These are phyloP conservation scores for Philypnodon macrostomus DNA, from an alignment of 2,797 vertebrate genomes.

Conservation along the genomic window DNA sequence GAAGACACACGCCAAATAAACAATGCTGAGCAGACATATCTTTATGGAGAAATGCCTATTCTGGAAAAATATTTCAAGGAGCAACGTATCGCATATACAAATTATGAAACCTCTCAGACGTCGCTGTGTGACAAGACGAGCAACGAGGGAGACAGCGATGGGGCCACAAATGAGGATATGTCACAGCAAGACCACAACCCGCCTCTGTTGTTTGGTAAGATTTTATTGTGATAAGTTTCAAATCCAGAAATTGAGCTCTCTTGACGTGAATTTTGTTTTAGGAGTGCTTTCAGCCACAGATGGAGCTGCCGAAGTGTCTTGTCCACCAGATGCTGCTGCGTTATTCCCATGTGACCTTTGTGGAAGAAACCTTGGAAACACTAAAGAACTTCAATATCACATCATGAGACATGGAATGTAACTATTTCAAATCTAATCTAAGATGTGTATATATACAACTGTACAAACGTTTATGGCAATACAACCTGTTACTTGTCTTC, in stretches of 20 bases:
- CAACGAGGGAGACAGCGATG: not conserved
- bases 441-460: not conserved
- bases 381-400: slow-evolving; percentile 53
- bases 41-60: slow-evolving; percentile 36
- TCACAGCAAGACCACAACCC: not conserved
- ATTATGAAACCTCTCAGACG: not conserved
- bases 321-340: slow-evolving; percentile 3
- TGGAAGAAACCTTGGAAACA: slow-evolving; percentile 53
- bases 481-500: not conserved
- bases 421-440: no score
- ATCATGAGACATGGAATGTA: slow-evolving; percentile 59
- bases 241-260: not conserved
- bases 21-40: slow-evolving; percentile 2
- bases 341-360: slow-evolving; percentile 55
- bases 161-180: not conserved
- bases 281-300: not conserved
- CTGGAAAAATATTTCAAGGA: slow-evolving; percentile 43
- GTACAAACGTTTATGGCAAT: not conserved
- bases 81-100: slow-evolving; percentile 11
- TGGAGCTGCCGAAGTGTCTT: not conserved
- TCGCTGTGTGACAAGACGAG: not conserved
- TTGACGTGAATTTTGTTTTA: slow-evolving; percentile 7
- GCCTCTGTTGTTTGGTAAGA: slow-evolving; percentile 38
- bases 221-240: not conserved
- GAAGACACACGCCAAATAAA: not conserved